phyloP scores from a whole-genome alignment of 2,888 invertebrate species.

The Macrosiphum euphorbiae region DNA sequence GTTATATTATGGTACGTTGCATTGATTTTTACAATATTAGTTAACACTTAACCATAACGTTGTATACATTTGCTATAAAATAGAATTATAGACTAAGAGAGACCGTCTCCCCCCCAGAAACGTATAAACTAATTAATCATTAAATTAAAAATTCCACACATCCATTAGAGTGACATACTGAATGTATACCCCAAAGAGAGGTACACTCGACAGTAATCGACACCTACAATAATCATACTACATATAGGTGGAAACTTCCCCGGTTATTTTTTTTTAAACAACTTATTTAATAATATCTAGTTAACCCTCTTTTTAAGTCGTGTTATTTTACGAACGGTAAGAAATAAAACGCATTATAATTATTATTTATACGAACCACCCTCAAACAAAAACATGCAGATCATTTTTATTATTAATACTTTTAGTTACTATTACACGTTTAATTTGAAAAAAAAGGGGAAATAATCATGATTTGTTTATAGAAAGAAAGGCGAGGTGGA shows the following conservation, averaged over 20 bases:
- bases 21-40: not conserved
- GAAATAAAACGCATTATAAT: not conserved
- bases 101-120: not conserved
- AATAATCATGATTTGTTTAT: conserved; percentile 10
- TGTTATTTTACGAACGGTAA: not conserved
- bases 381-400: not conserved
- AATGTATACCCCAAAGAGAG: too few species aligned
- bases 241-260: too few species aligned
- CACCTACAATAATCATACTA: too few species aligned
- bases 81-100: not conserved
- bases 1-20: not conserved
- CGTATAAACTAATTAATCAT: not conserved
- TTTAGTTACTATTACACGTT: not conserved
- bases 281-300: too few species aligned
- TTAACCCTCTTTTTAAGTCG: not conserved
- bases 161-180: too few species aligned
- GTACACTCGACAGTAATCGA: too few species aligned
- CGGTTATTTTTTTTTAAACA: too few species aligned
- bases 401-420: not conserved
- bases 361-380: not conserved
- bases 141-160: not conserved
- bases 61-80: not conserved
- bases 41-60: not conserved
- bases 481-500: not conserved
- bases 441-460: not conserved